Percentiles rank a stretch among this genome's conserved stretches.
Conservation (phyloP, 2,797 vertebrate species). For the Limnodromus scolopaceus region DNA sequence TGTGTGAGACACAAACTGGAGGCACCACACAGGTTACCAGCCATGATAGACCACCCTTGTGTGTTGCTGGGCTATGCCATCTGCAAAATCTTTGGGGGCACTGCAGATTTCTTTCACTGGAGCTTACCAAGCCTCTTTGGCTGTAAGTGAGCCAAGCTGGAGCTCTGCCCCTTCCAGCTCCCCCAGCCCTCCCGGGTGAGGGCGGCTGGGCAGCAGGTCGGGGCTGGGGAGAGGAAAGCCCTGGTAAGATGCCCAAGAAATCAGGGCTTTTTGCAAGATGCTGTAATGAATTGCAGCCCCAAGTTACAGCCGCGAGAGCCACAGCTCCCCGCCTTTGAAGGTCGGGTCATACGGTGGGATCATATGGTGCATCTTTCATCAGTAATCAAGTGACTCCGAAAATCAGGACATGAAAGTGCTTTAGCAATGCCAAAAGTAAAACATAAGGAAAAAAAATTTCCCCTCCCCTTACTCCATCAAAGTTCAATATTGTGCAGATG, state of each 20-base stretch:
- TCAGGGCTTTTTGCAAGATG: background rate
- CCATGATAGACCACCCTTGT: accelerated
- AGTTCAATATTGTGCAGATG: background rate
- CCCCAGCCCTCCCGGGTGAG: background rate
- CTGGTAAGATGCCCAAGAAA: background rate
- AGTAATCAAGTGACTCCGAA: background rate
- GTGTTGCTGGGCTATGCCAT: background rate
- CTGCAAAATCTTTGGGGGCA: background rate
- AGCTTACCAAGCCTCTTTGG: background rate
- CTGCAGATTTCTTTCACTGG: background rate
- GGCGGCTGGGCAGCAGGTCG: background rate
- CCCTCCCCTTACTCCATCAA: background rate
- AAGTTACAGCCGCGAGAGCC: accelerated
- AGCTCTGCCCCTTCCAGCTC: background rate
- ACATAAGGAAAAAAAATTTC: accelerated
- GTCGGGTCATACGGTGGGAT: background rate
- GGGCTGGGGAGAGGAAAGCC: background rate
- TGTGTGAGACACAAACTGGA: accelerated
- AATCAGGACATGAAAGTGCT: background rate
- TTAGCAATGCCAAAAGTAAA: background rate
- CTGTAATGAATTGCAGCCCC: background rate
- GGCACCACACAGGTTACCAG: background rate
- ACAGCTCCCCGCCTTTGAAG: background rate
- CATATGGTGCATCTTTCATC: background rate
- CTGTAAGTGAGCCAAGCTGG: background rate